Evolutionary conservation across 2,113 vertebrate species (phyloP), one percentile per base, ranked within the genome.

Genomic region (Thalassarche chlororhynchos): DNA sequence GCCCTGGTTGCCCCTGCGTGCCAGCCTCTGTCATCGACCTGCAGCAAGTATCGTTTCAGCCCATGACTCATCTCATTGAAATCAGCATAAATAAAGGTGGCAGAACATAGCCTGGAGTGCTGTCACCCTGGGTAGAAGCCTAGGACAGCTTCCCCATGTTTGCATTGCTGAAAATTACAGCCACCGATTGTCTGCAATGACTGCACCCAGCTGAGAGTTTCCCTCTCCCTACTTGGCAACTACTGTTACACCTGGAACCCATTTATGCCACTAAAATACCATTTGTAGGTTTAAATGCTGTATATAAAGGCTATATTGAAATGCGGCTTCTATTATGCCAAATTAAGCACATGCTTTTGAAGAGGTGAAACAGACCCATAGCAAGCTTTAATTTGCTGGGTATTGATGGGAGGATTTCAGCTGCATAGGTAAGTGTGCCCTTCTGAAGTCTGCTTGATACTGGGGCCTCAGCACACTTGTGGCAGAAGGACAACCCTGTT

Each of bases 1-100:
- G 31, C 9, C 28, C 20, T 47, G 55, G 32, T 68, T 19, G 3
- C 10, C 11, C 20, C 29, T 23, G 8, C 0, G 0, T 79, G n/a
- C n/a, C 47, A 82, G 52, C 72, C 26, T 81, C 84, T 75, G 66
- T 19, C 42, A 29, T 32, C 0, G 0, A 75, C 29, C 81, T 87
- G 57, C 65, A 93, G 84, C 23, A 78, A 38, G 14, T 28, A 36
- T 66, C 5, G 0, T 44, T 91, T 60, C 87, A 89, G 42, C 34
- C 42, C 26, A 4, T 20, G 20, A 20, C 25, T 65, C 47, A n/a
- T 87, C 61, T 83, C 14, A 34, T 5, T 4, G 3, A 65, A 84
- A 90, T 57, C 34, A 57, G 69, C 51, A 52, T 29, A 55, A 83
- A 89, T 47, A 38, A 82, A 90, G 42, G 40, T 71, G 61, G 47